Conservation (phyloP, 2,113 vertebrate genomes). For the Micronycteris hirsuta region DNA sequence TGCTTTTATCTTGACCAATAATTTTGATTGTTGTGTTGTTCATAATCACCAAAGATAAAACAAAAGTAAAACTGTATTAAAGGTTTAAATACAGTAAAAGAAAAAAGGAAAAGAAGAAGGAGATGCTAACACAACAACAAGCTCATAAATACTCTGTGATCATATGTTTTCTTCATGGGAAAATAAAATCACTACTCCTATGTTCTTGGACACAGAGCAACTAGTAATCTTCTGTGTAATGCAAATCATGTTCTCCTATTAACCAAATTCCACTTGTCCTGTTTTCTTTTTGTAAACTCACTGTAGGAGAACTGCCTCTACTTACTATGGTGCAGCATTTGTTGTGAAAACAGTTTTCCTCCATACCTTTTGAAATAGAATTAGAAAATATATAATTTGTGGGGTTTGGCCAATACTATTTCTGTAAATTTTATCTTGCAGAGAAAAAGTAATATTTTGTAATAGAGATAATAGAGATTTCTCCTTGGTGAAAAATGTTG, state of each 20-base stretch:
- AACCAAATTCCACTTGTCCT: constrained; percentile 19
- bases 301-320: neutral
- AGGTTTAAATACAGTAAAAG: neutral
- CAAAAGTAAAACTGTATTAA: neutral
- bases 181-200: neutral
- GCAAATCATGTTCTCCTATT: constrained; percentile 32
- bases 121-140: neutral
- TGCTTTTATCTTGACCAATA: neutral
- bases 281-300: neutral
- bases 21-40: neutral
- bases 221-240: neutral
- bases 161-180: neutral
- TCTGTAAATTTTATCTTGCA: constrained; percentile 9
- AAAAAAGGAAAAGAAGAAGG: neutral
- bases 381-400: neutral
- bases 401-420: neutral
- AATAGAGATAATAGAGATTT: neutral
- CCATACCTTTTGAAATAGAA: constrained; percentile 35
- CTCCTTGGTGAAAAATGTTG: neutral
- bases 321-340: neutral
- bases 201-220: neutral
- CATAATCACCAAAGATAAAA: neutral
- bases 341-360: constrained; percentile 46
- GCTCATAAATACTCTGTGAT: neutral
- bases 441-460: neutral